Conservation (phyloP, 2,888 invertebrate species). For the Mactromeris polynyma region DNA sequence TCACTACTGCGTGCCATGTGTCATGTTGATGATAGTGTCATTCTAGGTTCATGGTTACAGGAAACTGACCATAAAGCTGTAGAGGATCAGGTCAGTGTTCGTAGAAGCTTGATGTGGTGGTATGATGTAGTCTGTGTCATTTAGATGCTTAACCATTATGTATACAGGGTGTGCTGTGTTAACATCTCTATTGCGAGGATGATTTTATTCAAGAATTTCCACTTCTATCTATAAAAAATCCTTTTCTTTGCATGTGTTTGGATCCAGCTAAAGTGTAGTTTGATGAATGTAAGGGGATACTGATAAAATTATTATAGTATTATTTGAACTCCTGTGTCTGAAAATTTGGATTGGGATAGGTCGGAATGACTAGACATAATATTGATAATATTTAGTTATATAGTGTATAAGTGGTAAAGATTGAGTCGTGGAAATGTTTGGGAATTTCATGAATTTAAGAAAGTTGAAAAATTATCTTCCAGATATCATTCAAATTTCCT, state of each 20-base stretch:
- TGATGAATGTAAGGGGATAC: not conserved
- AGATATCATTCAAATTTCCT: too few species aligned
- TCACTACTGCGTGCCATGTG: slow-evolving; percentile 94
- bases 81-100: slow-evolving; percentile 95
- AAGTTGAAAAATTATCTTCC: too few species aligned
- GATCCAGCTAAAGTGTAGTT: not conserved
- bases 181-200: slow-evolving; percentile 14
- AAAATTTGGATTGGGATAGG: not conserved
- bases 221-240: not conserved
- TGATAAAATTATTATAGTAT: not conserved
- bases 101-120: slow-evolving; percentile 39
- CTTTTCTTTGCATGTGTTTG: slow-evolving; percentile 9
- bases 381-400: not conserved
- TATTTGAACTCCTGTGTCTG: not conserved
- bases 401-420: too few species aligned
- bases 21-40: slow-evolving; percentile 95
- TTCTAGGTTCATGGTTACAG: slow-evolving; percentile 97
- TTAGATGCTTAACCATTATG: slow-evolving; percentile 31
- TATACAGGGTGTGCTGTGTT: slow-evolving; percentile 20
- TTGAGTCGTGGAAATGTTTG: too few species aligned
- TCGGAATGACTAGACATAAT: not conserved
- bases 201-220: not conserved
- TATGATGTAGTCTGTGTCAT: slow-evolving; percentile 27
- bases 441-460: too few species aligned
- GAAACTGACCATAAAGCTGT: slow-evolving; percentile 98